These are phyloP conservation scores for Steatocranus sp. DNA, from an alignment of 2,797 vertebrate species.

Conservation along the genomic window DNA sequence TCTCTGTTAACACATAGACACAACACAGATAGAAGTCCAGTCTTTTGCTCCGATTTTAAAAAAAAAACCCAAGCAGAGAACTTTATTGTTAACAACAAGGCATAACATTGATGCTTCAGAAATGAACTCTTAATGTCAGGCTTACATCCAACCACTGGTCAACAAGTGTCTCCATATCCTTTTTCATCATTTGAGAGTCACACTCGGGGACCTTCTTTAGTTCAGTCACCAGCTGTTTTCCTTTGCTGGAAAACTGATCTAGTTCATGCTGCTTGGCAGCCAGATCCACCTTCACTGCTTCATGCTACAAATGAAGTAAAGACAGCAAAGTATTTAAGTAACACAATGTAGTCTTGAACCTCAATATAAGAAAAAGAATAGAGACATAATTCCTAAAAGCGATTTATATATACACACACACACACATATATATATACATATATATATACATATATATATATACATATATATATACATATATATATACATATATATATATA, in stretches of 20 bases:
- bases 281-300: conserved; percentile 84
- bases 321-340: neutral
- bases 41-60: neutral
- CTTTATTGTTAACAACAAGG: neutral
- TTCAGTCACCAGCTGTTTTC: conserved; percentile 86
- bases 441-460: too few species aligned
- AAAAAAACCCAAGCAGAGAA: neutral
- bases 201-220: conserved; percentile 87
- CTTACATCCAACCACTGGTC: conserved; percentile 97
- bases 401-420: neutral
- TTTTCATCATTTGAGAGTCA: conserved; percentile 77
- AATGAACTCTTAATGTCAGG: neutral
- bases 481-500: neutral
- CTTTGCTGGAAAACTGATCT: conserved; percentile 88
- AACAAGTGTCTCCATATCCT: conserved; percentile 83
- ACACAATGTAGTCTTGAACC: neutral
- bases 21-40: neutral
- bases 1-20: neutral
- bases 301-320: conserved; percentile 76
- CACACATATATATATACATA: neutral
- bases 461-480: neutral
- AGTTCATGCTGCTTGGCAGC: conserved; percentile 81
- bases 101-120: neutral
- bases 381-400: neutral
- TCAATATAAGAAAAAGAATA: neutral